Evolutionary conservation across 2,113 vertebrate species (phyloP).

Genomic region (Epinephelus moara): DNA sequence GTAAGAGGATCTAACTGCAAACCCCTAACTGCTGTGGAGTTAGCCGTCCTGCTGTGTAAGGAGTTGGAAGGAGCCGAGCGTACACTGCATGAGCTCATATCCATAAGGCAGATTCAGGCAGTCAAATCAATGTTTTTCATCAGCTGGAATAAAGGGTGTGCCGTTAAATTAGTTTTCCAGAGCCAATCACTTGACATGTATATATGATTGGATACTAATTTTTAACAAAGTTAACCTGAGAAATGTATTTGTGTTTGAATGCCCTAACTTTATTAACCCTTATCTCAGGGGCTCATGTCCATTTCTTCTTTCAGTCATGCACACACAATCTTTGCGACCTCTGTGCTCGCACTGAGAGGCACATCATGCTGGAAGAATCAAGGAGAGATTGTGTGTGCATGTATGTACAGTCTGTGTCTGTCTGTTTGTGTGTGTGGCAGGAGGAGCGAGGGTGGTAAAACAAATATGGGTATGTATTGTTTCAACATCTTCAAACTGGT

Average conservation of each 20-base stretch:
- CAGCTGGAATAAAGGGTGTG: slow-evolving; percentile 26
- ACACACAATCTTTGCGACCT: slow-evolving; percentile 31
- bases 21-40: slow-evolving; percentile 39
- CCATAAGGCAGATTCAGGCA: slow-evolving; percentile 21
- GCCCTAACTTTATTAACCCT: slow-evolving; percentile 20
- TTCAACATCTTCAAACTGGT: slow-evolving; percentile 62
- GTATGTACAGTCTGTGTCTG: background rate
- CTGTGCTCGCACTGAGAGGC: background rate
- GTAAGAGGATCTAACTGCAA: slow-evolving; percentile 50
- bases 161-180: slow-evolving; percentile 28
- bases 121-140: slow-evolving; percentile 62
- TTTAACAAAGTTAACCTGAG: slow-evolving; percentile 40
- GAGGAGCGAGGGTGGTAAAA: background rate
- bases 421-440: background rate
- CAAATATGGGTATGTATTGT: slow-evolving; percentile 72
- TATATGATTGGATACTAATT: slow-evolving; percentile 30
- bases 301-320: slow-evolving; percentile 21
- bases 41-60: slow-evolving; percentile 36
- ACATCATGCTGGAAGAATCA: slow-evolving; percentile 10
- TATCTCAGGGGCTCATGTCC: background rate
- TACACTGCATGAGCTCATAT: slow-evolving; percentile 46
- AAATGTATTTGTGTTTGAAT: slow-evolving; percentile 20
- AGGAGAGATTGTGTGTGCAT: background rate
- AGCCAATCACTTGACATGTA: slow-evolving; percentile 47
- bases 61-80: slow-evolving; percentile 36